Percentiles rank a stretch among this genome's conserved stretches.
These are phyloP conservation scores for Drosophila sp. DNA, from an alignment of 1,140 invertebrate species.

Conservation along the genomic window DNA sequence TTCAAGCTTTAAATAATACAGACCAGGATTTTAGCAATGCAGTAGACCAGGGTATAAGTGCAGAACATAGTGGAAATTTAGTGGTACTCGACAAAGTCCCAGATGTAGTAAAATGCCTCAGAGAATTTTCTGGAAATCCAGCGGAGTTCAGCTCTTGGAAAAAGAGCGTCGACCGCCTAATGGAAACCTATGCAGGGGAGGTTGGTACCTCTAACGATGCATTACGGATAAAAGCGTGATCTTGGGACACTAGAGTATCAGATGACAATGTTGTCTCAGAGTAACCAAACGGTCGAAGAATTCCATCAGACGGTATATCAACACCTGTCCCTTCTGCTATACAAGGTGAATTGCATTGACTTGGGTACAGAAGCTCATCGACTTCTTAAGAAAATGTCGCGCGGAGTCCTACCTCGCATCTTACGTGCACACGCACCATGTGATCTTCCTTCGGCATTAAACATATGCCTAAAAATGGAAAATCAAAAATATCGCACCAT, in stretches of 20 bases:
- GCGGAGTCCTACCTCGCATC: constrained; percentile 24
- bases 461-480: constrained; percentile 42
- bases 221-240: constrained; percentile 48
- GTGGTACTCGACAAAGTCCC: no score
- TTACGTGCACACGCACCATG: constrained; percentile 32
- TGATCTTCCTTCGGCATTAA: constrained; percentile 35
- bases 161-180: no score
- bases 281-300: constrained; percentile 32
- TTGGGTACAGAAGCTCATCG: constrained; percentile 17
- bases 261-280: constrained; percentile 25
- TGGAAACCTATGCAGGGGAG: no score
- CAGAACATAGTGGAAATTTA: no score
- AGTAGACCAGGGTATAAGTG: no score
- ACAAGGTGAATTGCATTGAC: constrained; percentile 44
- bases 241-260: constrained; percentile 46
- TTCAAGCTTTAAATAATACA: no score
- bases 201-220: constrained; percentile 28
- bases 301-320: constrained; percentile 47
- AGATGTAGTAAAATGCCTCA: no score
- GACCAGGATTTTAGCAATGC: no score
- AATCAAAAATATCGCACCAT: constrained; percentile 23
- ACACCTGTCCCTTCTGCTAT: constrained; percentile 46
- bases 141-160: no score
- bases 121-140: no score
- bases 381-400: constrained; percentile 26